Evolutionary conservation across 2,888 invertebrate genomes (phyloP).

Genomic region (Papilio demoleus): DNA sequence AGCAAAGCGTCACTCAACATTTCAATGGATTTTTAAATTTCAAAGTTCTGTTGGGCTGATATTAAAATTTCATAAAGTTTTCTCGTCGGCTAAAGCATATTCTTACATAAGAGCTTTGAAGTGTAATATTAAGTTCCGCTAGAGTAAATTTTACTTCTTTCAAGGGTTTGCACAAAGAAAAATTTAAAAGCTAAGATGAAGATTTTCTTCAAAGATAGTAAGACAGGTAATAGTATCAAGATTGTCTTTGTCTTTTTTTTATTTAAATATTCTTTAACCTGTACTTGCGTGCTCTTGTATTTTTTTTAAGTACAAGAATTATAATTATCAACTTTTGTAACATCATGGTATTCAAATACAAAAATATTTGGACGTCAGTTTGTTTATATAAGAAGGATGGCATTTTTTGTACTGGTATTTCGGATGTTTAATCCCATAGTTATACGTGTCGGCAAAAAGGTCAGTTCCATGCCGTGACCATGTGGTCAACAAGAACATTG

Average conservation of each 20-base stretch:
- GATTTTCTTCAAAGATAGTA: constrained; percentile 22
- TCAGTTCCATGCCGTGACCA: background rate
- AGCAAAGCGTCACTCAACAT: constrained; percentile 21
- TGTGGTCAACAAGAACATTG: background rate
- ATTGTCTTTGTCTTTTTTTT: constrained; percentile 4
- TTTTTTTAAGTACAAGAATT: no score
- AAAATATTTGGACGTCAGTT: no score
- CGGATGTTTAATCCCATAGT: background rate
- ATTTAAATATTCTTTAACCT: background rate
- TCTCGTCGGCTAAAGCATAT: constrained; percentile 62
- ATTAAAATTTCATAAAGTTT: constrained; percentile 74
- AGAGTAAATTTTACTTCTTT: constrained; percentile 63
- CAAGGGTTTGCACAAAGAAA: constrained; percentile 48
- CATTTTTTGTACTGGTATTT: background rate
- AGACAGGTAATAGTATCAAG: constrained; percentile 26
- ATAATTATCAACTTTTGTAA: no score
- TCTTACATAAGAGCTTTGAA: constrained; percentile 63
- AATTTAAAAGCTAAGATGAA: constrained; percentile 37
- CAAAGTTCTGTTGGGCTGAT: constrained; percentile 57
- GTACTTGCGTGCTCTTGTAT: background rate
- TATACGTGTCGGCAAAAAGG: background rate
- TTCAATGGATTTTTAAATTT: constrained; percentile 48
- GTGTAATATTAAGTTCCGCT: constrained; percentile 66
- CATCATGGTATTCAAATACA: no score
- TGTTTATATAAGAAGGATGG: no score